phyloP scores from a whole-genome alignment of 2,888 invertebrate species.

The Phytoseiulus persimilis region DNA sequence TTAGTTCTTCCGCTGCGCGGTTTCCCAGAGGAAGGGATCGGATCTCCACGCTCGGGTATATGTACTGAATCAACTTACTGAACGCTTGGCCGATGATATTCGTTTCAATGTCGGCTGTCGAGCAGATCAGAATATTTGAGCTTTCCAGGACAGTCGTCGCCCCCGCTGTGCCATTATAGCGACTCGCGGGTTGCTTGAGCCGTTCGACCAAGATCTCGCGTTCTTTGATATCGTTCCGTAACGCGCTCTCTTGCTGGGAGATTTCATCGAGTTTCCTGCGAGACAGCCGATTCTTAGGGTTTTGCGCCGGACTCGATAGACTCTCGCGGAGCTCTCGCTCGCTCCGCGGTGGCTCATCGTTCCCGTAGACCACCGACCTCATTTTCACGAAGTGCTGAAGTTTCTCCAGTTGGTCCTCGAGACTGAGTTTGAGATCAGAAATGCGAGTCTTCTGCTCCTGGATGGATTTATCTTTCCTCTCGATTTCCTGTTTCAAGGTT shows the following conservation, averaged over 20 bases:
- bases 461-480: not conserved
- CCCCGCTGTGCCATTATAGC: not conserved
- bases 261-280: not conserved
- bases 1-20: no score
- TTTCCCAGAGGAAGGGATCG: no score
- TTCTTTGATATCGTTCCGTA: not conserved
- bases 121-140: constrained; percentile 24
- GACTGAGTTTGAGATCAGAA: not conserved
- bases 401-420: not conserved
- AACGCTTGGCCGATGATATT: constrained; percentile 10
- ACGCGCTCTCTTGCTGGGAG: not conserved
- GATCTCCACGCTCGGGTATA: no score
- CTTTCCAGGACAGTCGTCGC: not conserved
- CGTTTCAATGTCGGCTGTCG: constrained; percentile 8
- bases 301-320: no score
- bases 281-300: no score
- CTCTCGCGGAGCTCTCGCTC: no score
- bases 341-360: no score
- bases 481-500: not conserved
- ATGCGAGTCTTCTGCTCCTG: not conserved
- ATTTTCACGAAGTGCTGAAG: not conserved
- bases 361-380: not conserved
- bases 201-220: not conserved
- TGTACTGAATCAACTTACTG: no score
- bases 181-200: not conserved